phyloP scores from a whole-genome alignment of 2,888 invertebrate genomes.

The Trichopoda pennipes region DNA sequence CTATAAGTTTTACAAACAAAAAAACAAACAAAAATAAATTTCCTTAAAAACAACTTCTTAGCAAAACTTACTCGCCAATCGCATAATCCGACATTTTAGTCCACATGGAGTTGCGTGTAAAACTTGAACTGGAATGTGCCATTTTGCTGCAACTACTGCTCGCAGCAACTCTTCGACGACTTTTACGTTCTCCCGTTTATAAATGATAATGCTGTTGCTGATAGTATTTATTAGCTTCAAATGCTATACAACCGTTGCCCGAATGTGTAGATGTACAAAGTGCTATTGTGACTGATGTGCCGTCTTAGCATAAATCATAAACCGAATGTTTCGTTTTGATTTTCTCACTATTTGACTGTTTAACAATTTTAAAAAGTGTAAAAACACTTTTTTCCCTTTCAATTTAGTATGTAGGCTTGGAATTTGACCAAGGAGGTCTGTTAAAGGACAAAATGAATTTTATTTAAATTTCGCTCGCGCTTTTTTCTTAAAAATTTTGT shows the following conservation, averaged over 20 bases:
- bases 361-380: too few species aligned
- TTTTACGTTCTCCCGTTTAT: conserved; percentile 69
- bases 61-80: conserved; percentile 89
- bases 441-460: too few species aligned
- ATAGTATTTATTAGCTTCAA: conserved; percentile 55
- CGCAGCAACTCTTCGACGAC: conserved; percentile 70
- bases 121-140: conserved; percentile 74
- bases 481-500: too few species aligned
- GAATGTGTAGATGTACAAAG: conserved; percentile 33
- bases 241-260: conserved; percentile 59
- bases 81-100: conserved; percentile 96
- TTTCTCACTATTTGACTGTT: too few species aligned
- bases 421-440: too few species aligned
- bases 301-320: conserved; percentile 63
- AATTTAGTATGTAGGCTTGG: too few species aligned
- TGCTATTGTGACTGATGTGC: conserved; percentile 61
- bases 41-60: background rate
- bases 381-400: too few species aligned
- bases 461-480: too few species aligned
- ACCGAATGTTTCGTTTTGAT: too few species aligned
- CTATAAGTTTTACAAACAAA: too few species aligned
- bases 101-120: conserved; percentile 81
- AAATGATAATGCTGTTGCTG: conserved; percentile 53
- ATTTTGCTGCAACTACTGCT: conserved; percentile 73
- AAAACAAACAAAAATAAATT: conserved; percentile 3